Evolutionary conservation across 2,888 invertebrate genomes (phyloP), one percentile per base, ranked within the genome.

Genomic region (Drosophila histrio): DNA sequence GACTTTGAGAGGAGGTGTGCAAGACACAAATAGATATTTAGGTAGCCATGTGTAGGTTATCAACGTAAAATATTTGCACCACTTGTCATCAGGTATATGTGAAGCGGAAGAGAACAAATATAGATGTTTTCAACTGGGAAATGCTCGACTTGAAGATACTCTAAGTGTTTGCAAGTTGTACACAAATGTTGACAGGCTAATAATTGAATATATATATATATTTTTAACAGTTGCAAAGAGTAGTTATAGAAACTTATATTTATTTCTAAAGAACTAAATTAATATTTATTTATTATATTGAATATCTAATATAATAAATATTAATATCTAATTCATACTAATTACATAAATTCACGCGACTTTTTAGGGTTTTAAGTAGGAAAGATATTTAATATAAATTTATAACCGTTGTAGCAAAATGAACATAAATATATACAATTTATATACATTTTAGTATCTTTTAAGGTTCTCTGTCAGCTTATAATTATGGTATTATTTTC

Each of bases 401-500:
- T n/a, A n/a, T n/a, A n/a, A n/a, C n/a, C n/a, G n/a, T n/a, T n/a
- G n/a, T 24, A 24, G 24, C 5, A 4, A 24, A 24, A 24, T n/a
- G 11, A 9, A 21, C 11, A 39, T 5, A 11, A 0, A 21, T 11
- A 6, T 39, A 6, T 22, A 13, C 22, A 22, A 7, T 26, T 38
- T 22, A 17, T 9, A 26, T 15, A 26, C 17, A n/a, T 9, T 38
- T 9, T 9, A 11, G 30, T 26, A 39, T 17, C n/a, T 43, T 21
- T 46, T 11, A 1, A 1, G n/a, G 17, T 39, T 32, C 13, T 15
- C 8, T 21, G 3, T 7, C 2, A 30, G 32, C 38, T 36, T 19
- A 34, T 47, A 57, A 52, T 47, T 57, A 50, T 41, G 17, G 22
- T 21, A 53, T 52, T 36, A n/a, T 50, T 56, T 64, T 50, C n/a